A percentile compares a stretch with the other conserved stretches of the same genome.
Conservation (phyloP, 2,113 vertebrate species). For the Pomatostomus ruficeps region DNA sequence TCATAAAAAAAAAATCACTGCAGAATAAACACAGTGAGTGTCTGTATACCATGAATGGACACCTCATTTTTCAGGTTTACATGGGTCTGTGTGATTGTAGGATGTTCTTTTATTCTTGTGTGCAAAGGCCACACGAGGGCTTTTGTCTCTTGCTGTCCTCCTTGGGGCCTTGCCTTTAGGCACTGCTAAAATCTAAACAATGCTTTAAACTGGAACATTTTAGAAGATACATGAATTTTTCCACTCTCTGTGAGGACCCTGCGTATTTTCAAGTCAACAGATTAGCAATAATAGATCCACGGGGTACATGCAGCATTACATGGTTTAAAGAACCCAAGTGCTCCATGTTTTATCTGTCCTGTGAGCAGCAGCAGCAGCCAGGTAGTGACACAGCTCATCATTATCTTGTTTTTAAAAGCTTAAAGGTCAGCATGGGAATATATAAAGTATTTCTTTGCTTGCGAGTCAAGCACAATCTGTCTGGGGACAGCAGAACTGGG, state of each 20-base stretch:
- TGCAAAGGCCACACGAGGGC: neutral
- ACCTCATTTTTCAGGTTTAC: neutral
- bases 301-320: neutral
- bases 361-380: neutral
- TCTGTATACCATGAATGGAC: neutral
- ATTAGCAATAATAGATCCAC: neutral
- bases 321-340: neutral
- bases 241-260: neutral
- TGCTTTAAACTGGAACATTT: neutral
- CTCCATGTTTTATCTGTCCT: neutral
- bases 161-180: neutral
- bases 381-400: neutral
- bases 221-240: neutral
- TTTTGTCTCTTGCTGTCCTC: too few relatives aligned
- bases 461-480: neutral
- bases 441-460: neutral
- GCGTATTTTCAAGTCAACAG: neutral
- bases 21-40: neutral
- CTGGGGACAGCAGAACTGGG: neutral
- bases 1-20: neutral
- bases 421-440: neutral
- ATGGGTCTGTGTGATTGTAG: neutral
- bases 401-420: neutral
- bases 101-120: neutral
- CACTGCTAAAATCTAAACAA: neutral